These are phyloP conservation scores for Aurelia aurita DNA, from an alignment of 30 jellyfish, hydroid and myxozoan species.

Conservation along the genomic window DNA sequence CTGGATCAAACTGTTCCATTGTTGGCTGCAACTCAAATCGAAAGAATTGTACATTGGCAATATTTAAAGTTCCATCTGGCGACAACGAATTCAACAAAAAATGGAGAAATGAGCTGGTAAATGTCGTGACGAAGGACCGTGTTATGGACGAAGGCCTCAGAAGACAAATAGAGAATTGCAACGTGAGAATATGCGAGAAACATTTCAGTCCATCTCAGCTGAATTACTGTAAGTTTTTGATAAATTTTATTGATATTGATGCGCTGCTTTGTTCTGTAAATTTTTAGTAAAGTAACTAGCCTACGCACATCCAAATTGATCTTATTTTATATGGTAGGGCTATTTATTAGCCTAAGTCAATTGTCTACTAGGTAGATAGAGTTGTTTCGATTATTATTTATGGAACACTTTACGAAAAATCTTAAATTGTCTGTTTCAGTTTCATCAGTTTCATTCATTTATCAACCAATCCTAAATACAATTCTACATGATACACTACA, in stretches of 20 bases:
- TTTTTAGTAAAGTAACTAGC: neutral
- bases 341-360: too few relatives aligned
- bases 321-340: too few relatives aligned
- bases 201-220: conserved; percentile 48
- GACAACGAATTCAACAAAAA: conserved; percentile 53
- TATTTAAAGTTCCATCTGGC: conserved; percentile 70
- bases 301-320: too few relatives aligned
- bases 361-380: too few relatives aligned
- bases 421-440: too few relatives aligned
- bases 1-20: conserved; percentile 79
- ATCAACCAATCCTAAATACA: too few relatives aligned
- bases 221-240: conserved; percentile 29
- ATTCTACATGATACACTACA: too few relatives aligned
- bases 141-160: conserved; percentile 56
- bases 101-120: conserved; percentile 65
- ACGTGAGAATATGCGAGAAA: conserved; percentile 49
- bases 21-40: conserved; percentile 74
- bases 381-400: too few relatives aligned
- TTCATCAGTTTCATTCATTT: too few relatives aligned
- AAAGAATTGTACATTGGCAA: conserved; percentile 18
- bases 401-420: too few relatives aligned
- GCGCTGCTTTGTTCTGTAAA: neutral
- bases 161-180: conserved; percentile 47
- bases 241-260: neutral
- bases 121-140: conserved; percentile 66